Conservation (phyloP, 2,113 vertebrate genomes). For the Chionodraco myersi region DNA sequence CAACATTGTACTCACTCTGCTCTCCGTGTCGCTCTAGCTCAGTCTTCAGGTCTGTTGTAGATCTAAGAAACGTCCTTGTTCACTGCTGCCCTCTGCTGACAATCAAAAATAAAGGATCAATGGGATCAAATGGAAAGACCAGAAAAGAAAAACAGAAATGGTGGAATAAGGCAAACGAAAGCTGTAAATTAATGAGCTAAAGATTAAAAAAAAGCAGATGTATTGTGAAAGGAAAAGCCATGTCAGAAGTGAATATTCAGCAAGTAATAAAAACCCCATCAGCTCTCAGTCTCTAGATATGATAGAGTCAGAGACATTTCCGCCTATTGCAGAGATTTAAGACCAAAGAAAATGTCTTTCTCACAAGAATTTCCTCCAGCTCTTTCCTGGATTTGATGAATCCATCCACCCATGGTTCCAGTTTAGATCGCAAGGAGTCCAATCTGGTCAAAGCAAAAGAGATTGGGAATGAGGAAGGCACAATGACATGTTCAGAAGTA, state of each 20-base stretch:
- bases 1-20: conserved; percentile 81
- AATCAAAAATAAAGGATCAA: conserved; percentile 61
- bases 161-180: not conserved
- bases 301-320: conserved; percentile 57
- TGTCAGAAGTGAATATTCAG: conserved; percentile 55
- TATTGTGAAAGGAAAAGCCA: conserved; percentile 39
- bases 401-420: conserved; percentile 77
- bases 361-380: conserved; percentile 83
- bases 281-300: conserved; percentile 43
- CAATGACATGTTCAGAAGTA: not conserved
- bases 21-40: conserved; percentile 83
- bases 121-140: not conserved
- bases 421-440: conserved; percentile 76
- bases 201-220: not conserved
- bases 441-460: conserved; percentile 78
- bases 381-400: conserved; percentile 82
- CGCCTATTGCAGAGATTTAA: conserved; percentile 61
- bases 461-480: not conserved
- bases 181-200: conserved; percentile 13
- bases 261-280: conserved; percentile 43
- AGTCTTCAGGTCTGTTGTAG: conserved; percentile 65
- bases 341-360: conserved; percentile 53
- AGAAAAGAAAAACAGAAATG: conserved; percentile 4
- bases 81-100: conserved; percentile 91
- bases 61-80: conserved; percentile 83